A percentile compares a stretch with the other conserved stretches of the same genome.
Evolutionary conservation across 1,140 invertebrate species (phyloP).

Genomic region (Macrostomum lignano): DNA sequence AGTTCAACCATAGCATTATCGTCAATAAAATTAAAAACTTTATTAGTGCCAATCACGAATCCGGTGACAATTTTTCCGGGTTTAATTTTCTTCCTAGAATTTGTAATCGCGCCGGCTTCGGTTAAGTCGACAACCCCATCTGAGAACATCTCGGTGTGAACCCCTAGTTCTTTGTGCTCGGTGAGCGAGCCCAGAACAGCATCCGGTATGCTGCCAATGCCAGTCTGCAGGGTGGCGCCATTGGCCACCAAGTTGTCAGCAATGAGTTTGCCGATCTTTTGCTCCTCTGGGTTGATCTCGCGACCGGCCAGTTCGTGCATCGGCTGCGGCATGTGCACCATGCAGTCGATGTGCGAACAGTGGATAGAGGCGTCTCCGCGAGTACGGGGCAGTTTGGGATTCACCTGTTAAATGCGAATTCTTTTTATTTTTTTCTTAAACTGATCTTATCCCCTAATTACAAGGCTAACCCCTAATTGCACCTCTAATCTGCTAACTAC

Average conservation of each 20-base stretch:
- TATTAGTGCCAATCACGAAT: slow-evolving; percentile 55
- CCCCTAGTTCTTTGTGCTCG: slow-evolving; percentile 60
- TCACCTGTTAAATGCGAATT: slow-evolving; percentile 37
- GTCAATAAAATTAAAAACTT: slow-evolving; percentile 62
- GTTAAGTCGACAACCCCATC: slow-evolving; percentile 61
- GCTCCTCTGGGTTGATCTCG: slow-evolving; percentile 39
- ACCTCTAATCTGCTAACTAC: slow-evolving; percentile 51
- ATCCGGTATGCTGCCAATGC: slow-evolving; percentile 68
- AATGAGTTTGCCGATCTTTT: slow-evolving; percentile 53
- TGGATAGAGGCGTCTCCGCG: slow-evolving; percentile 65
- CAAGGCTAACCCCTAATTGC: slow-evolving; percentile 56
- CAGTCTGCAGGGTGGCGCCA: slow-evolving; percentile 69
- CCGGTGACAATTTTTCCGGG: slow-evolving; percentile 53
- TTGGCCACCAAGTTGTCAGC: slow-evolving; percentile 60
- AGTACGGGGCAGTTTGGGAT: slow-evolving; percentile 55
- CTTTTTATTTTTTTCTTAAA: neutral
- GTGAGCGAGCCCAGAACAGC: slow-evolving; percentile 45
- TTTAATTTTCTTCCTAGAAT: slow-evolving; percentile 47
- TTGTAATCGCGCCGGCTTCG: slow-evolving; percentile 50
- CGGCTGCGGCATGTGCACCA: slow-evolving; percentile 42
- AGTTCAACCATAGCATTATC: slow-evolving; percentile 63
- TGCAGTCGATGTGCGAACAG: slow-evolving; percentile 56
- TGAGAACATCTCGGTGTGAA: slow-evolving; percentile 77
- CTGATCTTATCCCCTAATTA: slow-evolving; percentile 43
- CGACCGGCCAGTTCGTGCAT: slow-evolving; percentile 42